phyloP scores from a whole-genome alignment of 2,797 vertebrate genomes.

The Lagocephalus sceleratus region DNA sequence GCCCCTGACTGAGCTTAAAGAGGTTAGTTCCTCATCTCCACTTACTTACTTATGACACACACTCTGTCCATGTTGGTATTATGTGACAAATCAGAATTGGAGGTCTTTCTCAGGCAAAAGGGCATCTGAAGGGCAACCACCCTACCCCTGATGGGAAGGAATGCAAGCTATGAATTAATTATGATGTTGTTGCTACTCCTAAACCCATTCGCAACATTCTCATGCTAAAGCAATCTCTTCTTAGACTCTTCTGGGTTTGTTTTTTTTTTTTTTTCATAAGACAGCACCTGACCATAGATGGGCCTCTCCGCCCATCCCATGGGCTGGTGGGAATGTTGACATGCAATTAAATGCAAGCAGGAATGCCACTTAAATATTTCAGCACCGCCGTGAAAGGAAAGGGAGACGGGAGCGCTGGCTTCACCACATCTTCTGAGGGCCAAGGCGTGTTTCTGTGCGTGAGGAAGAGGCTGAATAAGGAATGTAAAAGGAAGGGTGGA shows the following conservation, averaged over 20 bases:
- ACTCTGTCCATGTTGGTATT: constrained; percentile 26
- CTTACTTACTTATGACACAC: not conserved
- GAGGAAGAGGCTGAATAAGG: constrained; percentile 17
- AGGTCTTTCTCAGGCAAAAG: constrained; percentile 50
- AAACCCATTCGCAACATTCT: constrained; percentile 23
- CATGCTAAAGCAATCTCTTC: constrained; percentile 43
- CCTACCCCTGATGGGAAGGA: constrained; percentile 47
- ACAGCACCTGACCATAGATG: constrained; percentile 19
- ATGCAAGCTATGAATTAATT: constrained; percentile 71
- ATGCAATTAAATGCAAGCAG: constrained; percentile 66
- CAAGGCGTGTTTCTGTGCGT: constrained; percentile 23
- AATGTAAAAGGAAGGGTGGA: constrained; percentile 12
- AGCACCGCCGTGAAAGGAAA: constrained; percentile 42
- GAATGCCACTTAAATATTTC: constrained; percentile 70
- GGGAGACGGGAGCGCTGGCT: constrained; percentile 23
- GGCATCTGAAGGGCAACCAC: constrained; percentile 67
- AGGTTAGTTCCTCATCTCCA: constrained; percentile 31
- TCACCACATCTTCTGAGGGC: constrained; percentile 27
- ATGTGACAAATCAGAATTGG: constrained; percentile 22
- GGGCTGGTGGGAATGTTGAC: constrained; percentile 44
- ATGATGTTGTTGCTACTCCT: constrained; percentile 61
- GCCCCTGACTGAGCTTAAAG: constrained; percentile 22
- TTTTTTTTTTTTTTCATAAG: no score
- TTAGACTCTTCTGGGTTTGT: constrained; percentile 25
- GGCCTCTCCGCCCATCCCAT: constrained; percentile 10